Evolutionary conservation across 2,113 vertebrate species (phyloP), one percentile per base, ranked within the genome.

Genomic region (Eurystomus gularis): DNA sequence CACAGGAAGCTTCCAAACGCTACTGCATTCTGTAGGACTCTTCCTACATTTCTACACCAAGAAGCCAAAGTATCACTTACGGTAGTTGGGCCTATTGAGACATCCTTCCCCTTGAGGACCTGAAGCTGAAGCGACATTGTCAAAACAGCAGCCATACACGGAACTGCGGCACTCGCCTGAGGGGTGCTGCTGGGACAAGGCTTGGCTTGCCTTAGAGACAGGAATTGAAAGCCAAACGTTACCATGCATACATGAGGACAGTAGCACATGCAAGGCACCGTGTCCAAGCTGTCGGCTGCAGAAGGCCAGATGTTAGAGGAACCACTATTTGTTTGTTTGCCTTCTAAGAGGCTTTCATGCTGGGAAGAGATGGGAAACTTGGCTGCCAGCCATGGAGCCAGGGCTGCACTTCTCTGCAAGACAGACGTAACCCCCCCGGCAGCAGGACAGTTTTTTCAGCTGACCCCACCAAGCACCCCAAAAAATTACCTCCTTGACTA

Each of bases 91-190:
- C 69, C 97, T 98, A 57, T 96, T 93, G 62, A 92, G 97, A 88
- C 99, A 99, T 84, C 98, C 98, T 94, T 99, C 99, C 49, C 99
- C 99, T n/a, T 68, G 97, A 87, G 99, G 98, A 11, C 99, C 99
- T 1, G 72, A 90, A 25, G 99, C 99, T 10, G 98, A 95, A 31
- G 98, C 98, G 15, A 97, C 37, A 2, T 98, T 98, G 97, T 99
- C 99, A 83, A 98, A 99, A 70, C 99, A 99, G 97, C 99, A 99
- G 71, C 99, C 99, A 1, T 98, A 99, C 54, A 73, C 24, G 73
- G 99, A 99, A 73, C 69, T 52, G 4, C 98, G 97, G 82, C 99
- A 99, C 86, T 98, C 97, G 0, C 92, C 91, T 1, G 96, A 96
- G 25, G 98, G 98, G 13, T 97, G 96, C 89, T 97, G 97, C 96